phyloP scores from a whole-genome alignment of 2,797 vertebrate genomes.

The Emys orbicularis region DNA sequence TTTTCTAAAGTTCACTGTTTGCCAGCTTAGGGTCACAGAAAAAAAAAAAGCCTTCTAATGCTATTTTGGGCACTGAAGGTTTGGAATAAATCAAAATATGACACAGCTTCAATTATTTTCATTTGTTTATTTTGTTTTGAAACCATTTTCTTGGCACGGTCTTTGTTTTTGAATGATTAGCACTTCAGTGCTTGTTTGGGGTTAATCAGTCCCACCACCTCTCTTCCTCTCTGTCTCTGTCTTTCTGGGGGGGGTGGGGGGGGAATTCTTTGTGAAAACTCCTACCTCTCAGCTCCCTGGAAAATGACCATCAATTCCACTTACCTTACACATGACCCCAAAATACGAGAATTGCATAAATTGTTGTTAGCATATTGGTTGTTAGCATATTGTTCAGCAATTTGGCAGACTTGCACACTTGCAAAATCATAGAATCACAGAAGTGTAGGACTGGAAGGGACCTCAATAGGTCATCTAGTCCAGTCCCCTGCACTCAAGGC shows the following conservation, averaged over 20 bases:
- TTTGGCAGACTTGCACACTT: conserved; percentile 43
- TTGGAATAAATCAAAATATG: conserved; percentile 40
- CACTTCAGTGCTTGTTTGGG: background rate
- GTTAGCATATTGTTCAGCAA: conserved; percentile 55
- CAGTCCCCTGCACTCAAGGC: background rate
- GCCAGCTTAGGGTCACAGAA: conserved; percentile 1
- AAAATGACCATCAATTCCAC: conserved; percentile 44
- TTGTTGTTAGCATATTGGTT: background rate
- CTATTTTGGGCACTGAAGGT: conserved; percentile 28
- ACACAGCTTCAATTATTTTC: conserved; percentile 11
- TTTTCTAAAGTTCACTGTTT: conserved; percentile 15
- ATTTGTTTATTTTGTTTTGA: background rate
- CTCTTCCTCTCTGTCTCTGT: background rate
- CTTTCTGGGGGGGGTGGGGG: background rate
- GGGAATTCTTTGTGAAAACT: background rate
- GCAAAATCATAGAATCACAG: background rate
- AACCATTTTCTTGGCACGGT: background rate
- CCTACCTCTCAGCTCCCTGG: conserved; percentile 10
- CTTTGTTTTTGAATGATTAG: conserved; percentile 4
- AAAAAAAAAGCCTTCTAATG: background rate
- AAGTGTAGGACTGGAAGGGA: background rate
- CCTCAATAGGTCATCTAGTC: background rate
- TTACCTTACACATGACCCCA: conserved; percentile 44
- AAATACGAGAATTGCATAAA: conserved; percentile 54
- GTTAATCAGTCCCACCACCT: background rate